Percentiles rank a stretch among this genome's conserved stretches.
phyloP scores from a whole-genome alignment of 35 echinoderm and acorn worm genomes.

The Eucidaris tribuloides region DNA sequence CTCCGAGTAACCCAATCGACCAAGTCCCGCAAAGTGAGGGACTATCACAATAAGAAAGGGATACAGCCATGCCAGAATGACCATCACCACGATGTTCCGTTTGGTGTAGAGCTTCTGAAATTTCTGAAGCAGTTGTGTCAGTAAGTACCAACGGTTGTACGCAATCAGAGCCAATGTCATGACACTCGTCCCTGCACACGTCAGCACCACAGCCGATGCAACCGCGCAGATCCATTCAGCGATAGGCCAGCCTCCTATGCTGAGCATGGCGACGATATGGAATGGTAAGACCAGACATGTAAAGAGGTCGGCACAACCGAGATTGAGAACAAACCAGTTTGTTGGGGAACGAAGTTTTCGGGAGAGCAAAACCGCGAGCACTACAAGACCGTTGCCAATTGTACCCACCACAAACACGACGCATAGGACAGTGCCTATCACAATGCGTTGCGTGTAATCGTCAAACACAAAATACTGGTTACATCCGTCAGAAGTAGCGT shows the following conservation, averaged over 20 bases:
- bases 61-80: neutral
- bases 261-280: constrained; percentile 18
- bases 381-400: constrained; percentile 47
- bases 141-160: constrained; percentile 22
- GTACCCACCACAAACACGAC: constrained; percentile 24
- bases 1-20: neutral
- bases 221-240: constrained; percentile 37
- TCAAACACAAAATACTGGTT: constrained; percentile 32
- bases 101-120: constrained; percentile 19
- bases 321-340: constrained; percentile 49
- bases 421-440: neutral
- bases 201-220: neutral
- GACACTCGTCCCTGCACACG: constrained; percentile 7
- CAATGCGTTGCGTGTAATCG: constrained; percentile 41
- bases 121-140: neutral
- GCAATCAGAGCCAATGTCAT: constrained; percentile 43
- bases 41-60: neutral
- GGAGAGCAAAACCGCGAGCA: constrained; percentile 35
- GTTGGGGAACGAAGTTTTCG: constrained; percentile 25
- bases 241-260: constrained; percentile 26
- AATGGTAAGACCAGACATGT: constrained; percentile 41
- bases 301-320: constrained; percentile 33
- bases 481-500: too few species aligned
- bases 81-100: neutral
- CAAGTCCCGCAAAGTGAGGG: constrained; percentile 11